Base-by-base conservation (phyloP, 2,888 invertebrate genomes). In the Amphiduros pacificus region DNA sequence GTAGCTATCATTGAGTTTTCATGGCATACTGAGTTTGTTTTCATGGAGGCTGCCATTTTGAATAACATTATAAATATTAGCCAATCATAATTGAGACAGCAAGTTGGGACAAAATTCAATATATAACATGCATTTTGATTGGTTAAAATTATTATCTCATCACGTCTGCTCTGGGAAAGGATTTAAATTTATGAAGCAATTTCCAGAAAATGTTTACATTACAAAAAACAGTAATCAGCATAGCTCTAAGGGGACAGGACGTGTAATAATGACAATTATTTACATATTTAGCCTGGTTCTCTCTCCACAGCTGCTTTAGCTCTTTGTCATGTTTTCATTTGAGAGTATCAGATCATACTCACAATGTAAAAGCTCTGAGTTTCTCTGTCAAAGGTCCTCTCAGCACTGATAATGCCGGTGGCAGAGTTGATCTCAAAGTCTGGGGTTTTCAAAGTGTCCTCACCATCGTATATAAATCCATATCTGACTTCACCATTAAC, bases 341-440 rank as follows among this genome's bases (percentile, higher is more conserved):
- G n/a, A n/a, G n/a, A n/a, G n/a, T n/a, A n/a, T n/a, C n/a, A n/a
- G n/a, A n/a, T n/a, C 3, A 32, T 36, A 67, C 76, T 62, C 63
- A 77, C 78, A 67, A 72, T 67, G 65, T 77, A 78, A 54, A 64
- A 66, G 26, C 72, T 71, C 3, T 60, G 52, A 22, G 58, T 60
- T 62, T 79, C 79, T 28, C 77, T 63, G 58, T 94, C 93, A 55
- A 93, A 84, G 73, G 89, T 88, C 52, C 88, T 89, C 79, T 90
- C 90, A 0, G 92, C 90, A 69, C 89, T 86, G 20, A 95, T 83
- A 72, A 94, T 92, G 0, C 95, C 94, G 0, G 89, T 89, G 59
- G 88, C 87, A 49, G 86, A 84, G 79, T 94, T 88, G 40, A 95
- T 90, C 29, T 86, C 86, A 81, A 95, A 95, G 79, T 93, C 91